phyloP scores from a whole-genome alignment of 2,113 vertebrate species.

The Oophaga pumilio region DNA sequence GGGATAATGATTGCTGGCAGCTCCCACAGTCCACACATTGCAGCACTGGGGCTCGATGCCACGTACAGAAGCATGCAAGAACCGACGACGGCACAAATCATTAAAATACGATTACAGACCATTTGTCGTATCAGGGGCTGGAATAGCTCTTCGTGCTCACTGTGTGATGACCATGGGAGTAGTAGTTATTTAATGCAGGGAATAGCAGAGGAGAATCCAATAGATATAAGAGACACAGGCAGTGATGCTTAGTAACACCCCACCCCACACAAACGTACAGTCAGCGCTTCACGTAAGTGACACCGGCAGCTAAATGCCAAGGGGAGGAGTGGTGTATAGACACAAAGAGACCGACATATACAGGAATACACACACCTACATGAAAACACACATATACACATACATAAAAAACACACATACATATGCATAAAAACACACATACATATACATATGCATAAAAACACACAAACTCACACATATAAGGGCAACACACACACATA shows the following conservation, averaged over 20 bases:
- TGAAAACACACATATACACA: not conserved
- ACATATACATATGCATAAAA: not conserved
- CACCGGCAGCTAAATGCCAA: not conserved
- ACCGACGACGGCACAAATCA: not conserved
- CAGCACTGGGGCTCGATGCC: not conserved
- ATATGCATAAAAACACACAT: not conserved
- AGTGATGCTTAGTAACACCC: conserved; percentile 46
- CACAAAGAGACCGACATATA: not conserved
- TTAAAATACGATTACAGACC: conserved; percentile 42
- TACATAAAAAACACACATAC: not conserved
- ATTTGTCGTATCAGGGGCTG: conserved; percentile 6
- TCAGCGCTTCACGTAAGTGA: not conserved
- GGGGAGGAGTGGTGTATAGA: not conserved
- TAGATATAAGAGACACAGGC: conserved; percentile 1
- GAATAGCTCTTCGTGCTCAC: conserved; percentile 17
- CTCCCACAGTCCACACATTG: not conserved
- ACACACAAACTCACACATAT: too few relatives aligned
- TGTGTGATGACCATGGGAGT: not conserved
- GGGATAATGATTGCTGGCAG: not conserved
- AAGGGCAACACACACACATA: too few relatives aligned
- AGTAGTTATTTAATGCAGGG: not conserved
- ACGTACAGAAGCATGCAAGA: not conserved
- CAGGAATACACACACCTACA: not conserved
- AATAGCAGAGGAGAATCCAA: not conserved
- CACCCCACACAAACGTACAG: conserved; percentile 39